phyloP scores from a whole-genome alignment of 2,113 vertebrate species.

The Rallus limicola region DNA sequence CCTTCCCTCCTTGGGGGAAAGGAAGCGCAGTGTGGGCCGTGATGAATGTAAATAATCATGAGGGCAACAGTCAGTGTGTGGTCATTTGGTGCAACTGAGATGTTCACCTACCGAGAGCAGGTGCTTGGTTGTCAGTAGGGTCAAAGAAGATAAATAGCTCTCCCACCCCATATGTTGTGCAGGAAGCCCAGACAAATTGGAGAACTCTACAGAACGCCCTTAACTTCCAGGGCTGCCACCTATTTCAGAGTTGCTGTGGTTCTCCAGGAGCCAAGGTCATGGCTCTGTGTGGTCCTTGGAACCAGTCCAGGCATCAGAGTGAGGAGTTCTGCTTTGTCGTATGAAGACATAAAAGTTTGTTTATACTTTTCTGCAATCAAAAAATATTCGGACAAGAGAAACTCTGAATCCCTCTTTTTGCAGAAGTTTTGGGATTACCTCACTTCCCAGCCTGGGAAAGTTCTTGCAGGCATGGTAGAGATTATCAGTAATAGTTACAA shows the following conservation, averaged over 20 bases:
- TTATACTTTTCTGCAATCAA: background rate
- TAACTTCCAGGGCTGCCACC: background rate
- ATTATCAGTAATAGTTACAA: background rate
- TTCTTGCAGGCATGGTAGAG: background rate
- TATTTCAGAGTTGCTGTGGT: background rate
- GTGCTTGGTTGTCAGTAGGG: background rate
- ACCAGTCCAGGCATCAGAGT: background rate
- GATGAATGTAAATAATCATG: background rate
- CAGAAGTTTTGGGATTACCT: background rate
- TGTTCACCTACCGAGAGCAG: background rate
- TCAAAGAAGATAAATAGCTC: background rate
- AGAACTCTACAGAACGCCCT: background rate
- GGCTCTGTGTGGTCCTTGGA: background rate
- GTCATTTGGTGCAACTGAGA: background rate
- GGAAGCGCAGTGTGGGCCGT: background rate
- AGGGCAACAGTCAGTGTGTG: background rate
- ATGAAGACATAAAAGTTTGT: background rate
- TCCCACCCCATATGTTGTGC: fast-evolving
- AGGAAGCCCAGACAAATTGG: background rate
- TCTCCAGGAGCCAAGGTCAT: background rate
- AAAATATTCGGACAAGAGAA: background rate
- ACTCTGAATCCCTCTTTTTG: background rate
- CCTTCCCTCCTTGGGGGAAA: background rate
- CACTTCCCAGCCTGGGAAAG: background rate
- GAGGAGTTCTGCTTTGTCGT: background rate